A percentile compares a stretch with the other conserved stretches of the same genome.
These are phyloP conservation scores for Sipha maydis DNA, from an alignment of 2,888 invertebrate species.

Conservation along the genomic window DNA sequence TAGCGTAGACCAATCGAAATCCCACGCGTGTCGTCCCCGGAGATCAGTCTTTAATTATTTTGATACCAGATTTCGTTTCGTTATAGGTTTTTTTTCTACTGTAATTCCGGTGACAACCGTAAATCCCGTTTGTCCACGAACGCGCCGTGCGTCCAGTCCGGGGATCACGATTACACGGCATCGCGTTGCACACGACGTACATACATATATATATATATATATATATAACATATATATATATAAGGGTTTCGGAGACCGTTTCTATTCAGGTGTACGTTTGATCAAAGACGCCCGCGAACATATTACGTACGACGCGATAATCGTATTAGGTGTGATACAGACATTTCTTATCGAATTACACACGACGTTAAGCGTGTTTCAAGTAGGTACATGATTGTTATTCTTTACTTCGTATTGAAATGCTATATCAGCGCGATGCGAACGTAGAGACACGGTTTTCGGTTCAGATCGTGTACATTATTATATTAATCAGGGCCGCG, in stretches of 20 bases:
- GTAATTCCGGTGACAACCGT: conserved; percentile 9
- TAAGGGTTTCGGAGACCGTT: background rate
- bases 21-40: conserved; percentile 7
- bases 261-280: background rate
- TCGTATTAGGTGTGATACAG: background rate
- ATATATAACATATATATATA: background rate
- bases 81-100: background rate
- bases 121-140: conserved; percentile 22
- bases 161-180: conserved; percentile 39
- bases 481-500: no score
- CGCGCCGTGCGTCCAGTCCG: conserved; percentile 14
- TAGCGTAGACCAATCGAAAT: background rate
- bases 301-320: background rate
- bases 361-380: background rate
- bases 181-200: background rate
- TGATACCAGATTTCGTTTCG: background rate
- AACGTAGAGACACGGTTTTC: no score
- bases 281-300: background rate
- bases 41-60: conserved; percentile 18
- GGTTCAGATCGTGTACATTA: no score
- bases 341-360: background rate
- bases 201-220: no score
- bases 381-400: no score
- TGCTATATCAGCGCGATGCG: no score
- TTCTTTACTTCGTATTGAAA: no score